Conservation (phyloP, 2,113 vertebrate species). For the Eolophus roseicapilla region DNA sequence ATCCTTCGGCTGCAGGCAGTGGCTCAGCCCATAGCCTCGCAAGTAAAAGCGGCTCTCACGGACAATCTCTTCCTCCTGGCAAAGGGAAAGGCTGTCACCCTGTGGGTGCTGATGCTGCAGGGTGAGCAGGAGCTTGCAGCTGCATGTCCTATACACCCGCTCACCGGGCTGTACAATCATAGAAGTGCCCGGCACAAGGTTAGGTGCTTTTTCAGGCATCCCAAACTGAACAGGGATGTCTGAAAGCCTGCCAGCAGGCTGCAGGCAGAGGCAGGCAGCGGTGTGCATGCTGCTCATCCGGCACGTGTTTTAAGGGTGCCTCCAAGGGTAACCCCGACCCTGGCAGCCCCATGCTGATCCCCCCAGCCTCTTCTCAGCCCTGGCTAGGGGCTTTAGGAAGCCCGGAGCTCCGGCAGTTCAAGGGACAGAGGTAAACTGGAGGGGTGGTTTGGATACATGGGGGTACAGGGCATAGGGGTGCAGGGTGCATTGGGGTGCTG, state of each 20-base stretch:
- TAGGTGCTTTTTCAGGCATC: background rate
- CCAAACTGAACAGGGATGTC: background rate
- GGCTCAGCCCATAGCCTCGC: conserved; percentile 84
- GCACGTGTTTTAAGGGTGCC: accelerated
- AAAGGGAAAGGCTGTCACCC: background rate
- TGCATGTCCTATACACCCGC: accelerated
- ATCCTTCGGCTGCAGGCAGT: conserved; percentile 83
- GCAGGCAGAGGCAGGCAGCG: background rate
- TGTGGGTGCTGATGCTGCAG: accelerated
- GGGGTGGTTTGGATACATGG: background rate
- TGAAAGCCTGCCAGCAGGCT: background rate
- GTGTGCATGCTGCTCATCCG: background rate
- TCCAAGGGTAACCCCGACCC: background rate
- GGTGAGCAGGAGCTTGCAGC: accelerated
- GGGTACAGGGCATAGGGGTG: background rate
- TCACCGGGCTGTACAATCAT: accelerated
- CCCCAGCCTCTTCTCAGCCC: background rate
- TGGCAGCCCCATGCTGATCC: background rate
- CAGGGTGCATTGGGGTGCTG: background rate
- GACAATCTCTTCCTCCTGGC: conserved; percentile 83
- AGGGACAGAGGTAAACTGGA: background rate
- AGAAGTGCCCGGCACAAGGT: background rate
- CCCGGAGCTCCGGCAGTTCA: background rate
- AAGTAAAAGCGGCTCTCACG: conserved; percentile 85
- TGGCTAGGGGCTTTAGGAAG: background rate